phyloP scores from a whole-genome alignment of 1,140 invertebrate genomes.

The Mactra quadrangularis region DNA sequence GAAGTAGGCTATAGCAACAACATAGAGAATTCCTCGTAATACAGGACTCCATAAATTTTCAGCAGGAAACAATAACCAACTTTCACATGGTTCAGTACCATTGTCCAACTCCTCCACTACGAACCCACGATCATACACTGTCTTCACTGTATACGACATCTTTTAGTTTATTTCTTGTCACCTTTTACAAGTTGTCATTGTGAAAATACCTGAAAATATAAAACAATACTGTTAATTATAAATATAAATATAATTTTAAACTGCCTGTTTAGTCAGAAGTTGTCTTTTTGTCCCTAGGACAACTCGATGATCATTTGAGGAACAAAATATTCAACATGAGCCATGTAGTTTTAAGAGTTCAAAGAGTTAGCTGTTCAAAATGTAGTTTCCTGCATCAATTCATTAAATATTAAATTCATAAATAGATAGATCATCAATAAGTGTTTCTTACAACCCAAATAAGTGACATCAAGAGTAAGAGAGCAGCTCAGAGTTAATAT shows the following conservation, averaged over 20 bases:
- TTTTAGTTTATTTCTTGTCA: neutral
- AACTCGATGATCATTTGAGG: neutral
- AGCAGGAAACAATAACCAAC: conserved; percentile 79
- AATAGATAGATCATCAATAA: no score
- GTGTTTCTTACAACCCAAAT: no score
- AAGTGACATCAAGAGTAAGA: no score
- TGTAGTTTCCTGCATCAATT: no score
- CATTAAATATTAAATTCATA: no score
- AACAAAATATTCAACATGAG: neutral
- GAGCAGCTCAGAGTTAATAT: no score
- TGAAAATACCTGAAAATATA: neutral
- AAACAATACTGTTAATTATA: neutral
- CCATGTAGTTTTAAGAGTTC: neutral
- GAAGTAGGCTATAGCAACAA: conserved; percentile 75
- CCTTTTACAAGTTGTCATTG: neutral
- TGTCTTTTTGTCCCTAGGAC: neutral
- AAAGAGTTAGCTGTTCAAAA: neutral
- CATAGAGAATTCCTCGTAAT: conserved; percentile 76
- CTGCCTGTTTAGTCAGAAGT: neutral
- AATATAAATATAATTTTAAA: no score
- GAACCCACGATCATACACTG: conserved; percentile 70
- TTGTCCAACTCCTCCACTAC: conserved; percentile 69
- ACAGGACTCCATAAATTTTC: conserved; percentile 79
- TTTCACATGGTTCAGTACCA: conserved; percentile 67
- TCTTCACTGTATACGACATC: conserved; percentile 52